A percentile compares a stretch with the other conserved stretches of the same genome.
Conservation (phyloP, 2,113 vertebrate species). For the Onychostoma macrolepis region DNA sequence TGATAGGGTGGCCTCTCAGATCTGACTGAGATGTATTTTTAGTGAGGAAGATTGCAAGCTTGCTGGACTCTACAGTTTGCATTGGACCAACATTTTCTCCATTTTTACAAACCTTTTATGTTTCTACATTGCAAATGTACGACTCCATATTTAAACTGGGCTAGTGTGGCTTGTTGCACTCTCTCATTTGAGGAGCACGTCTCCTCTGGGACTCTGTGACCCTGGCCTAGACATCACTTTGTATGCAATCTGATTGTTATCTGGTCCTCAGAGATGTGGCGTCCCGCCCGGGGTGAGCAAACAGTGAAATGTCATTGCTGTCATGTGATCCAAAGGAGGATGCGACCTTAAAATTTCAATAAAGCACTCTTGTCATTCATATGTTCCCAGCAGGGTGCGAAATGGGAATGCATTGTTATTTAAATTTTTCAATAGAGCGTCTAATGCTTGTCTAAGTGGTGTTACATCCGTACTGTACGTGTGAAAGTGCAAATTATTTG, state of each 20-base stretch:
- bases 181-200: neutral
- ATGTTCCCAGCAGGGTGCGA: constrained; percentile 16
- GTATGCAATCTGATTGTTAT: constrained; percentile 48
- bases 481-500: constrained; percentile 47
- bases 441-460: constrained; percentile 46
- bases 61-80: constrained; percentile 36
- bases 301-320: constrained; percentile 33
- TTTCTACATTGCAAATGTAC: neutral
- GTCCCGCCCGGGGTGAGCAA: neutral
- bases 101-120: constrained; percentile 29
- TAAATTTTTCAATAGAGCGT: constrained; percentile 4
- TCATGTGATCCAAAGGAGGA: constrained; percentile 34
- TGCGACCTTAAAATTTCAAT: constrained; percentile 2
- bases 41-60: constrained; percentile 51
- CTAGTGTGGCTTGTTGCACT: constrained; percentile 9
- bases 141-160: constrained; percentile 25
- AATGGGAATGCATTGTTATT: constrained; percentile 18
- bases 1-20: constrained; percentile 35
- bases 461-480: constrained; percentile 47
- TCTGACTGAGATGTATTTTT: constrained; percentile 48
- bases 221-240: constrained; percentile 39
- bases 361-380: constrained; percentile 32
- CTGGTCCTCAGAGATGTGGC: constrained; percentile 30
- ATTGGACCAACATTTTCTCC: constrained; percentile 21
- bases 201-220: neutral